Evolutionary conservation across 2,113 vertebrate species (phyloP), one percentile per base, ranked within the genome.

Genomic region (Perca schrenkii): DNA sequence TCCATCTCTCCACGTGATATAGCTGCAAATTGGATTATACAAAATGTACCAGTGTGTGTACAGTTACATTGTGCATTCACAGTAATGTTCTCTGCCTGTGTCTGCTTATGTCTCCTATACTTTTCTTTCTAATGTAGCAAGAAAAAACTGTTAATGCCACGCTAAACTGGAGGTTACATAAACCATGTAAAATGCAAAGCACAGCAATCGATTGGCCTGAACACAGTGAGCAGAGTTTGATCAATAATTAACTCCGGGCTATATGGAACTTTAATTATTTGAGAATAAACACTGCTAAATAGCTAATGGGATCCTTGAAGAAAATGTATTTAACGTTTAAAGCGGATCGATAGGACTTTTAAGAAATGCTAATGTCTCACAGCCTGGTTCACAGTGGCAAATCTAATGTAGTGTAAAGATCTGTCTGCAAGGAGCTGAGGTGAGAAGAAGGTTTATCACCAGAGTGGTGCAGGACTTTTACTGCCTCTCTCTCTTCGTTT

Each of bases 211-310:
- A 92, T 91, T 74, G 31, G 56, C 50, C 57, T 57, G 76, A n/a
- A 28, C 68, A 65, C 76, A 62, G 80, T n/a, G 63, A 71, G 84
- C 85, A 69, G 28, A 67, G 67, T 70, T 56, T 79, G 80, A 94
- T 94, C 92, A 91, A 94, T 91, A 93, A 89, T 88, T 82, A 91
- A 91, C 83, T 85, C 28, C 28, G 4, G 85, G 84, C 60, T 71
- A 90, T 81, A 88, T 76, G 79, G 88, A 83, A 77, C 78, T 73
- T 86, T 90, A 87, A 91, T 89, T 85, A 91, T 93, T 91, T 90
- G 80, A 78, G 71, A 86, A 90, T 86, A 89, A 94, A 90, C 85
- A 81, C 69, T 49, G 73, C 71, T 90, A 84, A 93, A 93, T 87
- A 84, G 88, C 80, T 79, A 86, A 89, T 87, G 84, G 86, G 53